phyloP scores from a whole-genome alignment of 2,797 vertebrate genomes.

The Oophaga sylvatica region DNA sequence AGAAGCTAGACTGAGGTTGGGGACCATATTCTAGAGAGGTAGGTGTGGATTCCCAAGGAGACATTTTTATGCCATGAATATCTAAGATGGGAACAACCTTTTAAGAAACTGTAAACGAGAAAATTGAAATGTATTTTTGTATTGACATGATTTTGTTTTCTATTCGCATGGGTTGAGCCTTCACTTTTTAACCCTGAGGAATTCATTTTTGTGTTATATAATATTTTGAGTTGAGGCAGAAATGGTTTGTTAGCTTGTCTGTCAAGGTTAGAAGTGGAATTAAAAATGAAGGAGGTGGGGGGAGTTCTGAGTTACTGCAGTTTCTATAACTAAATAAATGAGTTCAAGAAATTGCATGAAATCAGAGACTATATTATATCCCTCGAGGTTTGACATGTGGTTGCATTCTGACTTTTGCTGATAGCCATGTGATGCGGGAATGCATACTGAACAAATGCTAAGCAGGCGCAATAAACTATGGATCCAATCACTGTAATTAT shows the following conservation, averaged over 20 bases:
- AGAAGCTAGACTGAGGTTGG: no score
- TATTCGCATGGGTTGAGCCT: neutral
- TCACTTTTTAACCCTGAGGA: neutral
- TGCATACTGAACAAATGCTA: constrained; percentile 15
- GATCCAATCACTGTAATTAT: neutral
- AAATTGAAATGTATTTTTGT: neutral
- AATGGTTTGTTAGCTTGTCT: neutral
- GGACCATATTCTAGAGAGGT: no score
- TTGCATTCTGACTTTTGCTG: constrained; percentile 9
- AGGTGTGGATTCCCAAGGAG: no score
- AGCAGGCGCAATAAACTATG: neutral
- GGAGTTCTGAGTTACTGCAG: neutral
- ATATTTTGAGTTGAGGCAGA: neutral
- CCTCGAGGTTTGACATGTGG: constrained; percentile 32
- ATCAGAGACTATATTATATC: constrained; percentile 18
- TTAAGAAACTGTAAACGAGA: neutral
- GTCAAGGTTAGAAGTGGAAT: neutral
- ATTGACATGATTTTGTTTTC: constrained; percentile 18
- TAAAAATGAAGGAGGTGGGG: neutral
- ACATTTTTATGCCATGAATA: no score
- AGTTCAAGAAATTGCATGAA: constrained; percentile 19
- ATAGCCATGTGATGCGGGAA: constrained; percentile 1
- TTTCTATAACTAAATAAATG: constrained; percentile 26
- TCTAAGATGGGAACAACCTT: no score
- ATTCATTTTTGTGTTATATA: constrained; percentile 13